phyloP scores from a whole-genome alignment of 2,797 vertebrate species.

The Nyctibius grandis region DNA sequence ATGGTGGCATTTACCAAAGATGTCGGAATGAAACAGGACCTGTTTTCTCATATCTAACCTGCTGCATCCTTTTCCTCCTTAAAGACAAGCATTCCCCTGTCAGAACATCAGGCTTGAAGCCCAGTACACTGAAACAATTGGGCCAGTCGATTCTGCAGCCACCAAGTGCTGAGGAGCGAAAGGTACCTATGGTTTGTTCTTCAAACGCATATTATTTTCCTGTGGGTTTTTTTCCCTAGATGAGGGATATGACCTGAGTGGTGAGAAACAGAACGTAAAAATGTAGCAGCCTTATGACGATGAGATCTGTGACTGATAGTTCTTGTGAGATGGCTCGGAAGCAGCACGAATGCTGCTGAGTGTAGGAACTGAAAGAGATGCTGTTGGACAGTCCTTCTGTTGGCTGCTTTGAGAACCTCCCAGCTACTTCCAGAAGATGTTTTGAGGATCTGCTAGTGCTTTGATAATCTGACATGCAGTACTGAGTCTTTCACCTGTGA shows the following conservation, averaged over 20 bases:
- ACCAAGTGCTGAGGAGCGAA: slow-evolving; percentile 61
- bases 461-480: background rate
- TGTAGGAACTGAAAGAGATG: background rate
- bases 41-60: background rate
- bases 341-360: background rate
- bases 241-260: background rate
- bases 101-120: slow-evolving; percentile 86
- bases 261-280: background rate
- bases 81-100: slow-evolving; percentile 75
- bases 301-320: background rate
- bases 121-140: slow-evolving; percentile 92
- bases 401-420: background rate
- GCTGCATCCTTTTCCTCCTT: slow-evolving; percentile 29
- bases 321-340: background rate
- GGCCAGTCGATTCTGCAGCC: slow-evolving; percentile 79
- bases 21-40: background rate
- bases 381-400: background rate
- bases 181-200: slow-evolving; percentile 67
- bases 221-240: background rate
- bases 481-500: background rate
- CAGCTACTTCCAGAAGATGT: background rate
- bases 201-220: background rate
- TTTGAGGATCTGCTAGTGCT: background rate
- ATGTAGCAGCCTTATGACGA: background rate
- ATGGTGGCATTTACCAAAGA: background rate